Conservation (phyloP, 2,888 invertebrate species). For the Diarsia brunnea region DNA sequence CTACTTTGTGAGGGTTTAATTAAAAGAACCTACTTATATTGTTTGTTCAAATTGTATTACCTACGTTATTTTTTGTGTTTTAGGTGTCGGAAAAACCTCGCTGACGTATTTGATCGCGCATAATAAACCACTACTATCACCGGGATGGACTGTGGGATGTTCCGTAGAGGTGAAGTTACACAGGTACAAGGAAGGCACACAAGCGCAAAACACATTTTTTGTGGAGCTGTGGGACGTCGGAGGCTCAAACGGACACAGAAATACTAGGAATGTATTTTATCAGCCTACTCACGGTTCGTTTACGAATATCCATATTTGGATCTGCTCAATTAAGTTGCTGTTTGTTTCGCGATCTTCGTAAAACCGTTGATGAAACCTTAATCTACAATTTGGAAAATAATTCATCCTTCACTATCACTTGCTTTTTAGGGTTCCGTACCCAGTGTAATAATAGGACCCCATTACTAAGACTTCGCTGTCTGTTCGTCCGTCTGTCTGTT, state of each 20-base stretch:
- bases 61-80: conserved; percentile 63
- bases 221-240: conserved; percentile 99
- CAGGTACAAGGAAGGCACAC: conserved; percentile 98
- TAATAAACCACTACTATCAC: conserved; percentile 95
- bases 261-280: conserved; percentile 98
- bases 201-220: conserved; percentile 97
- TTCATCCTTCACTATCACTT: no score
- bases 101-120: conserved; percentile 97
- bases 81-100: conserved; percentile 99
- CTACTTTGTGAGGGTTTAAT: neutral
- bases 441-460: no score
- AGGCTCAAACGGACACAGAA: conserved; percentile 97
- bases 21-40: neutral
- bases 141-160: conserved; percentile 99
- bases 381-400: neutral
- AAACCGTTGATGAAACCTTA: neutral
- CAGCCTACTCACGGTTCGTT: conserved; percentile 96
- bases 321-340: neutral
- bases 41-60: neutral
- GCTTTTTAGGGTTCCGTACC: no score
- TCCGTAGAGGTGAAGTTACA: conserved; percentile 98
- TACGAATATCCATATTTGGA: neutral
- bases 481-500: no score
- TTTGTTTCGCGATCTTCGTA: neutral
- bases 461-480: no score